Base-by-base conservation (phyloP, 2,113 vertebrate genomes). In the Oenanthe oenanthe region DNA sequence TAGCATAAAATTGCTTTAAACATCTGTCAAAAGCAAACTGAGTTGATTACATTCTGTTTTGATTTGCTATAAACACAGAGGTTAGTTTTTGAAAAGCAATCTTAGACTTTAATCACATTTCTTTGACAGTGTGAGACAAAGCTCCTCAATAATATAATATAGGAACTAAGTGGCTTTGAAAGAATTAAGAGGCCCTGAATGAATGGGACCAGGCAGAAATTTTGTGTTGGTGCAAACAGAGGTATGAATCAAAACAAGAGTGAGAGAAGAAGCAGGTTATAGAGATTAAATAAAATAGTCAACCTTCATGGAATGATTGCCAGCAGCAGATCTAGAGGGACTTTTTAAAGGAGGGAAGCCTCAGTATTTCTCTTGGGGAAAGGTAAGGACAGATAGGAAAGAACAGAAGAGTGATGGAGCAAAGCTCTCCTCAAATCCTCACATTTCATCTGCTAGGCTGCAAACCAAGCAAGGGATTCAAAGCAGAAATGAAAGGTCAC, bases 1-100 rank as follows among this genome's bases (percentile, higher is more conserved):
- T 50, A 84, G 67, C 89, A 96, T 81, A 89, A 97, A 97, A 98
- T 95, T 93, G n/a, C 72, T 93, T 94, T 90, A 94, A 80, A 95
- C 87, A 93, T 95, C 95, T 97, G 90, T 97, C 95, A 95, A 96
- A 96, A 95, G 79, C 62, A 89, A 95, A 93, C 78, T 67, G 70
- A 95, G 79, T 85, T 95, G 87, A 97, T 94, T 94, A 89, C 31
- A 73, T 88, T 91, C 36, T 95, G 87, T 21, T 97, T 97, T 87
- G 76, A 82, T 92, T 96, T 96, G 54, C 85, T 97, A 63, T 93
- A 89, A 96, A 95, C 66, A 91, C 7, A 57, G 53, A 96, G 56
- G 81, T 83, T 96, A 93, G 78, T 91, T 90, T 91, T 86, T 67
- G 22, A 66, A 81, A 90, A 88, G 36, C 36, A 85, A 70, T 95